phyloP scores from a whole-genome alignment of 2,113 vertebrate genomes.

The Megalops atlanticus region DNA sequence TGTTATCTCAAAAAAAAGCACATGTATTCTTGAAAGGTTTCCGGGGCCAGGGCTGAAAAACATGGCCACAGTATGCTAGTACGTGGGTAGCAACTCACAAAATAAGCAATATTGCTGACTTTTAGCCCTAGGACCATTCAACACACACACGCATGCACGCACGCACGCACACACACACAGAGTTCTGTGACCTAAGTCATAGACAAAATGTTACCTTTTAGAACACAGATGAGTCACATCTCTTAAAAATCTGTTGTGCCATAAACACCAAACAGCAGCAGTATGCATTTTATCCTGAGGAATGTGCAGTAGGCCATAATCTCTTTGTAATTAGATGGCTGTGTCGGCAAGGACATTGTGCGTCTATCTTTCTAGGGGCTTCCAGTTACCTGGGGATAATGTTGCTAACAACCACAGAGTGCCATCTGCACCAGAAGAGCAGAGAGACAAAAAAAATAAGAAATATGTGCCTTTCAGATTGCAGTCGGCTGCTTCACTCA shows the following conservation, averaged over 20 bases:
- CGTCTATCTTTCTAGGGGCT: background rate
- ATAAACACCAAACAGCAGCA: background rate
- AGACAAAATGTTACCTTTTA: background rate
- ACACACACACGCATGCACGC: background rate
- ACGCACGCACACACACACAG: background rate
- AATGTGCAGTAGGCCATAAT: background rate
- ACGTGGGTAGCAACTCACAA: background rate
- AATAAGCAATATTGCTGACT: background rate
- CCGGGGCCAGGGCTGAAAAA: background rate
- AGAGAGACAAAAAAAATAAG: background rate
- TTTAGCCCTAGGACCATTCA: no score
- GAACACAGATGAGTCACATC: background rate
- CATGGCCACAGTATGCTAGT: background rate
- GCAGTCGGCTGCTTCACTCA: background rate
- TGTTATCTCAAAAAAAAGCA: background rate
- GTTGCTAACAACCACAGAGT: conserved; percentile 4
- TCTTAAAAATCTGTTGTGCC: background rate
- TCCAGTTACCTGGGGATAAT: background rate
- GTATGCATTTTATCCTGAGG: background rate
- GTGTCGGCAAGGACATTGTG: background rate
- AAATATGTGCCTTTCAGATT: background rate
- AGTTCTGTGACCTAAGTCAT: background rate
- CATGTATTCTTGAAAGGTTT: background rate
- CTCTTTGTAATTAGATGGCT: conserved; percentile 10
- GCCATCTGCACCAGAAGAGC: background rate